These are phyloP conservation scores for Bombus soroeensis DNA, from an alignment of 1,140 invertebrate species.

Conservation along the genomic window DNA sequence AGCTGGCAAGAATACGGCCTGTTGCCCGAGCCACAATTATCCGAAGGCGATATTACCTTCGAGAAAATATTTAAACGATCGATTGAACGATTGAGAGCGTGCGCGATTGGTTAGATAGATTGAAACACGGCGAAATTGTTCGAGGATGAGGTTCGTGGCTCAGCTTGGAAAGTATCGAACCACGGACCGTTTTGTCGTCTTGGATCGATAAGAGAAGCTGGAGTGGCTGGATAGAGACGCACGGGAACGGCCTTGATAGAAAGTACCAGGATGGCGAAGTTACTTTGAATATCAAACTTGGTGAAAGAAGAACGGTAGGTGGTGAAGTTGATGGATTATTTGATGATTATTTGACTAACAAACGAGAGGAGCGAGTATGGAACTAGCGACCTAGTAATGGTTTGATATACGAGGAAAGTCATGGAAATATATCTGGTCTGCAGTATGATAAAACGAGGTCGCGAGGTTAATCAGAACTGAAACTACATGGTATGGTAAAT, in stretches of 20 bases:
- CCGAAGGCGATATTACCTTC: background rate
- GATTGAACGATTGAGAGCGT: background rate
- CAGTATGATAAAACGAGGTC: no score
- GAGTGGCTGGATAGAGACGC: background rate
- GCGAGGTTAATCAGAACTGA: no score
- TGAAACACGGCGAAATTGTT: background rate
- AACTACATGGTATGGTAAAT: no score
- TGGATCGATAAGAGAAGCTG: background rate
- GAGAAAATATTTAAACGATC: slow-evolving; percentile 3
- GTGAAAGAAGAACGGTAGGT: background rate
- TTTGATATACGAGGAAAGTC: background rate
- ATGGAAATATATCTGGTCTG: background rate
- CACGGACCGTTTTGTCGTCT: background rate
- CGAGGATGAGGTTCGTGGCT: background rate
- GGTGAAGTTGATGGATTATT: background rate
- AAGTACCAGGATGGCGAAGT: background rate
- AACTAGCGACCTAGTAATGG: background rate
- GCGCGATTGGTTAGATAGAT: background rate
- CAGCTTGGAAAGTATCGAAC: background rate
- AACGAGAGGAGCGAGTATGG: background rate
- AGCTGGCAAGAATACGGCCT: background rate
- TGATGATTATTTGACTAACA: slow-evolving; percentile 4
- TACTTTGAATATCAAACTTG: slow-evolving; percentile 1
- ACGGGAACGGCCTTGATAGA: background rate
- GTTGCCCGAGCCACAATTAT: background rate